Evolutionary conservation across 1,140 invertebrate species (phyloP), one percentile per base, ranked within the genome.

Genomic region (Trissolcus basalis): DNA sequence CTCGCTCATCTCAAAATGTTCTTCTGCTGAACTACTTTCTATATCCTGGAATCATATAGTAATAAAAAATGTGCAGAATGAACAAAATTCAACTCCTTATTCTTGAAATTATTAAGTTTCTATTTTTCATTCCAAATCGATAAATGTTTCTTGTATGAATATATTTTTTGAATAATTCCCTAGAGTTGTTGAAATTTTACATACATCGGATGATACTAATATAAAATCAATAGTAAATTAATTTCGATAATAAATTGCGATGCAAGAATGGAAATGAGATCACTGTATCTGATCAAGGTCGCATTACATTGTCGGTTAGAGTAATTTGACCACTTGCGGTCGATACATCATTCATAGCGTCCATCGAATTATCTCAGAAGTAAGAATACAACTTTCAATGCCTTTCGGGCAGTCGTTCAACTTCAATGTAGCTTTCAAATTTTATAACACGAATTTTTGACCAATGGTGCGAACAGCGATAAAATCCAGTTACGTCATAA

Each of bases 171-270:
- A n/a, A n/a, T 39, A 39, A 39, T 39, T 39, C 2, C 9, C 3
- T 9, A 11, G 36, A 39, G 14, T 6, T 41, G 12, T 27, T 27
- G 1, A 27, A 27, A 27, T 27, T 27, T 6, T 27, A 27, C 2
- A 27, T 27, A 6, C 19, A 27, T 27, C 19, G 19, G 19, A 14
- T 33, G 16, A 48, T 67, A 49, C 45, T 58, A 56, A 67, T 56
- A 55, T 58, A 12, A 19, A 67, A 12, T 56, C 45, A 67, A 67
- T 56, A 56, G 54, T 39, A 67, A 43, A 50, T 56, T 56, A 67
- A 50, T 43, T 44, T 67, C 33, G 39, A 44, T 50, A 53, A 48
- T 67, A 67, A 55, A 68, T 58, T 68, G 50, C 10, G 13, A 6
- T 11, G 43, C 12, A 36, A 33, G 10, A 56, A 56, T 56, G 44